Conservation (phyloP, 1,140 invertebrate genomes). For the Gonatopus flavifemur region DNA sequence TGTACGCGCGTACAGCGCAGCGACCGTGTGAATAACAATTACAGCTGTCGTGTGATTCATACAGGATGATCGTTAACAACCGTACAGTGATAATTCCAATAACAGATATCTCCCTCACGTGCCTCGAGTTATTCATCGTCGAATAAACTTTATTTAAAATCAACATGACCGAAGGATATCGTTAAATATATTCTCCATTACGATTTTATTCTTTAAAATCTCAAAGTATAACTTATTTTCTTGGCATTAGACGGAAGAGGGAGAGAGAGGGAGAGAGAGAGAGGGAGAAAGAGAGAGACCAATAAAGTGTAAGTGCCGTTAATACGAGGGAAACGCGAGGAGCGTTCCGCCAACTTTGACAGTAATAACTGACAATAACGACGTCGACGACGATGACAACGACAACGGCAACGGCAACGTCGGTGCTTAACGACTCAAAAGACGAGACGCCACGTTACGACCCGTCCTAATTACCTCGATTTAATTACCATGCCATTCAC, state of each 20-base stretch:
- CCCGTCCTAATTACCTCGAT: slow-evolving; percentile 31
- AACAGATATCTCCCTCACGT: too few relatives aligned
- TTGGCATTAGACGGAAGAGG: not conserved
- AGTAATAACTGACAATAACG: slow-evolving; percentile 27
- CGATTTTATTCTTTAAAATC: too few relatives aligned
- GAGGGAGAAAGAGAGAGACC: slow-evolving; percentile 4
- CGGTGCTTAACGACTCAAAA: slow-evolving; percentile 26
- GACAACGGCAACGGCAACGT: slow-evolving; percentile 7
- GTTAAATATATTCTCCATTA: too few relatives aligned
- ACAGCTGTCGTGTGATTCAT: slow-evolving; percentile 12
- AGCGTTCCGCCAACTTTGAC: slow-evolving; percentile 19
- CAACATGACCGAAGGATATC: too few relatives aligned
- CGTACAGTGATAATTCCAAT: too few relatives aligned
- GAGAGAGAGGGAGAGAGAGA: not conserved
- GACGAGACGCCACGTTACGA: slow-evolving; percentile 14
- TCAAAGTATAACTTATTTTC: too few relatives aligned
- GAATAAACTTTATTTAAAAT: too few relatives aligned
- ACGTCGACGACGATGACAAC: not conserved
- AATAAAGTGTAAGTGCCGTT: slow-evolving; percentile 23
- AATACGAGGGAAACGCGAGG: slow-evolving; percentile 21
- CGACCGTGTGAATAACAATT: slow-evolving; percentile 9
- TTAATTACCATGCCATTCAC: slow-evolving; percentile 35
- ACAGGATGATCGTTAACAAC: too few relatives aligned
- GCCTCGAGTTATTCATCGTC: slow-evolving; percentile 16
- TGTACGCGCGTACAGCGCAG: not conserved